Evolutionary conservation across 2,888 invertebrate species (phyloP).

Genomic region (Drosophila fungiperda): DNA sequence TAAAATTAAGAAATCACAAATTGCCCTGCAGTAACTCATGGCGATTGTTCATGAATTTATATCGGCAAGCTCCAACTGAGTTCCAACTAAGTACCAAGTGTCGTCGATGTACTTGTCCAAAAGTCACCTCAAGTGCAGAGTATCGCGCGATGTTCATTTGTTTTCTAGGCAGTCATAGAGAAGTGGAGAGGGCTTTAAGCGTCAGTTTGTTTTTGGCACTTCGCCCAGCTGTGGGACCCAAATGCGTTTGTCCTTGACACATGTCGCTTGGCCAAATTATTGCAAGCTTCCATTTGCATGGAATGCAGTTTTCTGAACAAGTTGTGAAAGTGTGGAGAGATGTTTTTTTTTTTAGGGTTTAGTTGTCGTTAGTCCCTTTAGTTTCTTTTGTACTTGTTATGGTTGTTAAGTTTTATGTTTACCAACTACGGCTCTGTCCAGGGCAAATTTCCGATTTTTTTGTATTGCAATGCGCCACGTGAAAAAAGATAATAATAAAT

Average conservation of each 20-base stretch:
- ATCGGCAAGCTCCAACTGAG: not conserved
- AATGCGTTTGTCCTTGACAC: slow-evolving; percentile 72
- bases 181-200: not conserved
- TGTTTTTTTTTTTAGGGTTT: not conserved
- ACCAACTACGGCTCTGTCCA: slow-evolving; percentile 19
- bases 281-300: slow-evolving; percentile 22
- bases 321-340: not conserved
- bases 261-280: slow-evolving; percentile 30
- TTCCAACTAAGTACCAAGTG: slow-evolving; percentile 37
- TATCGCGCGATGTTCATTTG: slow-evolving; percentile 50
- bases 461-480: slow-evolving; percentile 13
- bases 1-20: slow-evolving; percentile 9
- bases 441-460: slow-evolving; percentile 60
- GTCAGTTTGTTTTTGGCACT: slow-evolving; percentile 43
- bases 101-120: slow-evolving; percentile 62
- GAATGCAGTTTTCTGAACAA: slow-evolving; percentile 27
- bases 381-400: slow-evolving; percentile 4
- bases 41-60: slow-evolving; percentile 53
- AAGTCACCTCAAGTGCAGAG: slow-evolving; percentile 30
- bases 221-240: slow-evolving; percentile 37
- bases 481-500: not conserved
- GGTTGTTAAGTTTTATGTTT: slow-evolving; percentile 5
- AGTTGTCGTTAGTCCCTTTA: not conserved
- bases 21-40: slow-evolving; percentile 13
- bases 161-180: slow-evolving; percentile 35